These are phyloP conservation scores for Orthonychiurus folsomi DNA, from an alignment of 2,888 invertebrate species.

Conservation along the genomic window DNA sequence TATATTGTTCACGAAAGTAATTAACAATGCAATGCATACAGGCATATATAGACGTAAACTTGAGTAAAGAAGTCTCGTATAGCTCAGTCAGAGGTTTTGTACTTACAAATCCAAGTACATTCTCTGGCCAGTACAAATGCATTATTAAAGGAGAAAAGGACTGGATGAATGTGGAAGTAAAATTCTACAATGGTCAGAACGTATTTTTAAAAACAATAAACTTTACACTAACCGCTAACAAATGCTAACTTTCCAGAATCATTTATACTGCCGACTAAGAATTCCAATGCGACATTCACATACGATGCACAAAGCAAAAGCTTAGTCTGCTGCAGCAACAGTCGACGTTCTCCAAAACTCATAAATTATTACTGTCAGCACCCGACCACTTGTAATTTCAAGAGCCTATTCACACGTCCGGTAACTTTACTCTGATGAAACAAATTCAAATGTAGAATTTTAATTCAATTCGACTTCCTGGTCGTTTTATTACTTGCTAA, in stretches of 20 bases:
- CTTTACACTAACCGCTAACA: neutral
- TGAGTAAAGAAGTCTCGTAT: neutral
- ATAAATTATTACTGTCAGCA: conserved; percentile 7
- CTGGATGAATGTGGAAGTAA: neutral
- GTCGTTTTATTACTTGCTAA: too few species aligned
- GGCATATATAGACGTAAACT: neutral
- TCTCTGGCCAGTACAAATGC: neutral
- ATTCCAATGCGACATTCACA: conserved; percentile 11
- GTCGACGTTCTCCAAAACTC: conserved; percentile 5
- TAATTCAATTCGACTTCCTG: too few species aligned
- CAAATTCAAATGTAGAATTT: neutral
- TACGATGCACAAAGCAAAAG: neutral
- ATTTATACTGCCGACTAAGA: conserved; percentile 1
- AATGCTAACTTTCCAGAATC: neutral
- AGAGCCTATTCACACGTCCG: neutral
- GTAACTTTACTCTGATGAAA: neutral
- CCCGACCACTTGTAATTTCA: conserved; percentile 6
- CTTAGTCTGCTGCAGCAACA: conserved; percentile 9
- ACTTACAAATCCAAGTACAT: neutral
- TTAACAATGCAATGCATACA: too few species aligned
- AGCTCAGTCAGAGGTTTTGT: neutral
- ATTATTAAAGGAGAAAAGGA: neutral
- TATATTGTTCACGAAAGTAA: neutral
- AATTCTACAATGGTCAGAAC: neutral
- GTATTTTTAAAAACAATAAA: neutral